phyloP scores from a whole-genome alignment of 2,888 invertebrate genomes.

The Stegophylla sp. region DNA sequence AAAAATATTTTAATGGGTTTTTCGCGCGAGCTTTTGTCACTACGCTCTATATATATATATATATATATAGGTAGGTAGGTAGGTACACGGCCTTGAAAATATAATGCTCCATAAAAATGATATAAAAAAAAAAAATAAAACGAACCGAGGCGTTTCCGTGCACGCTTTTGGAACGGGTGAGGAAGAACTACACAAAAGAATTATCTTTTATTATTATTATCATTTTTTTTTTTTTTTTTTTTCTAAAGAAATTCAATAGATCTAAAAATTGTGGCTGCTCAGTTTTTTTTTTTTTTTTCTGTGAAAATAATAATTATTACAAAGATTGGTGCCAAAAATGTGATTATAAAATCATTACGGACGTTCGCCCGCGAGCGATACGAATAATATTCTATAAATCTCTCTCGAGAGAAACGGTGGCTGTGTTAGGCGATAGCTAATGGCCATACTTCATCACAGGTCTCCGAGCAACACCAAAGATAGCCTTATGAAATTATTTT shows the following conservation, averaged over 20 bases:
- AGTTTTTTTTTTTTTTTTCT: constrained; percentile 13
- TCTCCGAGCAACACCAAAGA: no score
- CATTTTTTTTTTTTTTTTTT: not conserved
- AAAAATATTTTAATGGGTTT: constrained; percentile 37
- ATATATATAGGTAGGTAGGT: no score
- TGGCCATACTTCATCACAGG: no score
- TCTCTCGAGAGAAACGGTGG: no score
- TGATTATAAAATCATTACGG: not conserved
- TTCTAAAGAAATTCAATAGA: constrained; percentile 23
- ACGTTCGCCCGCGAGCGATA: no score
- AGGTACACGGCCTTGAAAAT: not conserved
- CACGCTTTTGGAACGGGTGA: not conserved
- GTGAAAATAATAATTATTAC: constrained; percentile 9
- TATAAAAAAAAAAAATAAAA: not conserved
- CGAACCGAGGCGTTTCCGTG: not conserved
- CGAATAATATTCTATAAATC: no score
- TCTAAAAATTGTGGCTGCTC: constrained; percentile 5
- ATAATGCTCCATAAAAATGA: constrained; percentile 13
- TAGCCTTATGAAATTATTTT: no score
- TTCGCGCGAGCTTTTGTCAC: constrained; percentile 22
- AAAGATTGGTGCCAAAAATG: not conserved
- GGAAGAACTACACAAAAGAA: constrained; percentile 8
- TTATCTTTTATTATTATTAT: no score
- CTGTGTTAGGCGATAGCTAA: no score
- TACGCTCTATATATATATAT: not conserved